Base-by-base conservation (phyloP, 2,888 invertebrate genomes). In the Thecocarcelia acutangulata region DNA sequence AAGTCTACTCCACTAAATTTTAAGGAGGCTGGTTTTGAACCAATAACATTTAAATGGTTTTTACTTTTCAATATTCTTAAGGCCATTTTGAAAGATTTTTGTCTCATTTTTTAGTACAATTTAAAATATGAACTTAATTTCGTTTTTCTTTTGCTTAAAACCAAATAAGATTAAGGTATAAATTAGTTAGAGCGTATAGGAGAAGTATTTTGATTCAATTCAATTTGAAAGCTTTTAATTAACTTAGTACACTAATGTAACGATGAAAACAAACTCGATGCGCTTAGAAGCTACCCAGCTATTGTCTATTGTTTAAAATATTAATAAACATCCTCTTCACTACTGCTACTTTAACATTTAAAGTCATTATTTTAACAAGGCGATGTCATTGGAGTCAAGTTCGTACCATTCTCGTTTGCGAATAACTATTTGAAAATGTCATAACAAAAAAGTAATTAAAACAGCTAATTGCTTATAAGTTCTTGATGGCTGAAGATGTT, bases 61-160 rank as follows among this genome's bases (percentile, higher is more conserved):
- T 80, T 69, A 63, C 72, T 72, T 80, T 76, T 76, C 13, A 72
- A 70, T 70, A 66, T 59, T 70, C 80, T 80, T 64, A 24, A 54
- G 75, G 80, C 59, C 19, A 75, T 75, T 63, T 59, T 50, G 17
- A 66, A 66, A 42, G 21, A 61, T 63, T 54, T 42, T 61, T 56
- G 44, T 28, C n/a, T 17, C 3, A 33, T 28, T 2, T 33, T 58
- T 69, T 76, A 46, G 11, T n/a, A 42, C 42, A 9, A 17, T 59
- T 58, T 48, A 42, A 50, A 50, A 54, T 40, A 40, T 50, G 17
- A 9, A 21, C 21, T 37, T 64, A 12, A 5, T 28, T 28, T 17
- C 17, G 11, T 1, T 37, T 21, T 33, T 33, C 9, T 6, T 8
- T 33, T 33, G 24, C 24, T 33, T 33, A 1, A 33, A 33, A 33